Conservation (phyloP, 1,140 invertebrate genomes). For the Grapholita molesta region DNA sequence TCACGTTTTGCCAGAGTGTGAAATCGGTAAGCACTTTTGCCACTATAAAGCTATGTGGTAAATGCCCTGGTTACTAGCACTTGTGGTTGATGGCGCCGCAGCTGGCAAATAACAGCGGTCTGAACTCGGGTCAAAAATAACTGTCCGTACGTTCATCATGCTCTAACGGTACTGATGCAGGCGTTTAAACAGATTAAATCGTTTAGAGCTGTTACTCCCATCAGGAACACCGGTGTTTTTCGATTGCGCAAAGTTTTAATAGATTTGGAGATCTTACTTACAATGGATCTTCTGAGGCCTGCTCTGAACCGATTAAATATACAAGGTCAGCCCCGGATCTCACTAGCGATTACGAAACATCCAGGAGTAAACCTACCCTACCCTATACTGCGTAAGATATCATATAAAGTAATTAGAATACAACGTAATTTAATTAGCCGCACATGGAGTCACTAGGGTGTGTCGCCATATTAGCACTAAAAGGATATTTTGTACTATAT, state of each 20-base stretch:
- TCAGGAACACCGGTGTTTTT: not conserved
- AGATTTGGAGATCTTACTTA: not conserved
- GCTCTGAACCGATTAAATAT: not conserved
- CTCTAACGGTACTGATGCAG: not conserved
- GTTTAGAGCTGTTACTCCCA: not conserved
- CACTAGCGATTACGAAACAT: not conserved
- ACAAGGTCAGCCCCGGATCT: not conserved
- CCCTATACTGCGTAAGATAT: not conserved
- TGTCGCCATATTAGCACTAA: conserved; percentile 33
- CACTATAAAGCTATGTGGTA: conserved; percentile 6
- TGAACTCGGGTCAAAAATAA: conserved; percentile 15
- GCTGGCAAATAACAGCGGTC: not conserved
- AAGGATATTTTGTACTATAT: conserved; percentile 45
- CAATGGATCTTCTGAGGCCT: not conserved
- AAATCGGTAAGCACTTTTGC: conserved; percentile 2
- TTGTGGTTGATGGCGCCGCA: conserved; percentile 8
- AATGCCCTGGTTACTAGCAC: conserved; percentile 1
- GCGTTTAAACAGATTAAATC: conserved; percentile 4
- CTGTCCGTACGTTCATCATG: conserved; percentile 5
- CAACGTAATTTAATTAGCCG: conserved; percentile 41
- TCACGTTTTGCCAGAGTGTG: not conserved
- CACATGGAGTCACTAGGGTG: conserved; percentile 28
- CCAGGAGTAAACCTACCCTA: not conserved
- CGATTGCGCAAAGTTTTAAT: not conserved
- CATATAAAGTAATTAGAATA: not conserved